phyloP scores from a whole-genome alignment of 1,140 invertebrate genomes.

The Drosophila busckii region DNA sequence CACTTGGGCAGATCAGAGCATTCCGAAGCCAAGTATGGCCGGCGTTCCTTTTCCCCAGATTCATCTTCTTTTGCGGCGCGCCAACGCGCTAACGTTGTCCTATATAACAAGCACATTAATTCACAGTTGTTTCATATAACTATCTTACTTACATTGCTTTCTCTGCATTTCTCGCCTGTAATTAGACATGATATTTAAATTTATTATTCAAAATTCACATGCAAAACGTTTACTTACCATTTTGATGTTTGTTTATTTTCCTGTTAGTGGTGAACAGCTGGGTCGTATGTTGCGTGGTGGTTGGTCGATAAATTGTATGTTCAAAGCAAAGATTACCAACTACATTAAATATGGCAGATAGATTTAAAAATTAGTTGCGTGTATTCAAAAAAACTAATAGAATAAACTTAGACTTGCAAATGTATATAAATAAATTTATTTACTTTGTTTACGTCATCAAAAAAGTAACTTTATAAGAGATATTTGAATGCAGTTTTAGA shows the following conservation, averaged over 20 bases:
- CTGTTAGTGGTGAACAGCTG: too few species aligned
- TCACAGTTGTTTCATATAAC: too few species aligned
- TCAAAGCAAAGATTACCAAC: constrained; percentile 1
- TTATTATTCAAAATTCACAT: not conserved
- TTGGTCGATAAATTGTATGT: not conserved
- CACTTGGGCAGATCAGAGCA: constrained; percentile 93
- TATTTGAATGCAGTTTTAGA: too few species aligned
- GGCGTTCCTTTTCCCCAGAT: constrained; percentile 88
- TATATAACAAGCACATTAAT: constrained; percentile 63
- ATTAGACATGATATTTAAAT: constrained; percentile 11
- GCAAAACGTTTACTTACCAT: constrained; percentile 55
- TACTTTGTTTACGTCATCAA: too few species aligned
- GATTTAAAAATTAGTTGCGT: too few species aligned
- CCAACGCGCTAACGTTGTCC: constrained; percentile 97
- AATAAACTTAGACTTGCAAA: too few species aligned
- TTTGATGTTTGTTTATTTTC: constrained; percentile 38
- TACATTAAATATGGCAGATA: not conserved
- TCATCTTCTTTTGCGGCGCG: constrained; percentile 94
- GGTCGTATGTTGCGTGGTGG: too few species aligned
- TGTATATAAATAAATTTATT: too few species aligned
- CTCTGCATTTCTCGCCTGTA: constrained; percentile 88
- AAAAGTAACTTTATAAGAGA: too few species aligned
- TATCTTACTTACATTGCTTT: constrained; percentile 88
- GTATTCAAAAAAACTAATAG: too few species aligned
- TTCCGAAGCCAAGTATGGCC: constrained; percentile 96